phyloP scores from a whole-genome alignment of 2,113 vertebrate species.

The Lepidothrix coronata region DNA sequence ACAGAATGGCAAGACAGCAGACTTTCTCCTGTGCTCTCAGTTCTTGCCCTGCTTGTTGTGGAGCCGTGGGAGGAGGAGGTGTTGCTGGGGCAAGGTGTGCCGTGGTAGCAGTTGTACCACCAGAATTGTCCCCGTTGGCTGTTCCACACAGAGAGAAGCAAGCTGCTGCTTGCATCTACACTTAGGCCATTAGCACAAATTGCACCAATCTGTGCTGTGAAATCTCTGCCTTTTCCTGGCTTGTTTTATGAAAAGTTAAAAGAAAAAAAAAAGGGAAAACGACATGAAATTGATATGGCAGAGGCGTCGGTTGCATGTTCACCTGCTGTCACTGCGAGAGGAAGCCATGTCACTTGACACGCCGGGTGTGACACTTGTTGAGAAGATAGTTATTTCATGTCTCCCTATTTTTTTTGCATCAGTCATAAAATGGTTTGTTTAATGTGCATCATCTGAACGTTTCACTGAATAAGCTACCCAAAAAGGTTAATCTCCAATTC shows the following conservation, averaged over 20 bases:
- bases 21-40: neutral
- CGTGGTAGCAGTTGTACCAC: neutral
- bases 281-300: neutral
- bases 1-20: neutral
- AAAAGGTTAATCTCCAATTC: slow-evolving; percentile 39
- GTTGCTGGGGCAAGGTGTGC: neutral
- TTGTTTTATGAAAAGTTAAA: neutral
- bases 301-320: neutral
- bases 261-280: neutral
- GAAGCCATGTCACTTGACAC: neutral
- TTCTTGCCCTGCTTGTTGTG: accelerated
- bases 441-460: slow-evolving; percentile 1
- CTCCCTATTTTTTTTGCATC: neutral
- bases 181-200: slow-evolving; percentile 8
- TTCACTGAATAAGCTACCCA: neutral
- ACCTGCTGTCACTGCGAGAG: neutral
- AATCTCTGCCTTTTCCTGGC: slow-evolving; percentile 9
- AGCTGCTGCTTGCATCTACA: neutral
- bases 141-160: neutral
- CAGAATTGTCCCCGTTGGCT: neutral
- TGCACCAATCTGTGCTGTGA: slow-evolving; percentile 28
- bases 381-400: neutral
- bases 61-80: neutral
- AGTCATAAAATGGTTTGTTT: slow-evolving; percentile 28
- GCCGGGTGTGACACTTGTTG: neutral